A percentile compares a stretch with the other conserved stretches of the same genome.
These are phyloP conservation scores for Clarias fuscus DNA, from an alignment of 2,797 vertebrate species.

Conservation along the genomic window DNA sequence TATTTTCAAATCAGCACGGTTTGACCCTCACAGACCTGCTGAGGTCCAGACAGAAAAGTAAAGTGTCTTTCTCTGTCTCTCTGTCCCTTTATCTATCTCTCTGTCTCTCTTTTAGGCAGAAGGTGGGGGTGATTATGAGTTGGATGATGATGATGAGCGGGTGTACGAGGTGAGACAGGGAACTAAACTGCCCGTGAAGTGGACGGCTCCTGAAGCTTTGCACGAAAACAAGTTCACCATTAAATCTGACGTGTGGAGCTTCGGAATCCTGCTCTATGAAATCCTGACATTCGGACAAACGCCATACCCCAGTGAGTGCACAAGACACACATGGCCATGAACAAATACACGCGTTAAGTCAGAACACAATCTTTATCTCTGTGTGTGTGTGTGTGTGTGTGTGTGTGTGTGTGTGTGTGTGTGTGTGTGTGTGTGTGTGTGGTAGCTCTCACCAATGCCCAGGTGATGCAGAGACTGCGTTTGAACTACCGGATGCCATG, in stretches of 20 bases:
- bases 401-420: slow-evolving; percentile 20
- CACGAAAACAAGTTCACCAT: slow-evolving; percentile 82
- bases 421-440: slow-evolving; percentile 27
- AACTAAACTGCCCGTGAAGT: slow-evolving; percentile 90
- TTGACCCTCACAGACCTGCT: no score
- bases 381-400: slow-evolving; percentile 20
- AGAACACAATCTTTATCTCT: neutral
- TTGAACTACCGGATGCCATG: slow-evolving; percentile 81
- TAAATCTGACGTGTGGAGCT: slow-evolving; percentile 97
- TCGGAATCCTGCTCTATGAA: slow-evolving; percentile 92
- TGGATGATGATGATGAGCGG: slow-evolving; percentile 51
- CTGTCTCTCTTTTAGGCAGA: slow-evolving; percentile 62
- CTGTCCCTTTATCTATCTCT: neutral
- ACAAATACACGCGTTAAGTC: neutral
- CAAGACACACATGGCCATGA: neutral
- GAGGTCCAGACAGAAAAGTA: neutral
- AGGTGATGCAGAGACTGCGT: slow-evolving; percentile 80
- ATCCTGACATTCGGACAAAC: slow-evolving; percentile 91
- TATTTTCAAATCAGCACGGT: no score
- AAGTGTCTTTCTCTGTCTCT: neutral
- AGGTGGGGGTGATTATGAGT: slow-evolving; percentile 60
- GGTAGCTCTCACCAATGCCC: slow-evolving; percentile 78
- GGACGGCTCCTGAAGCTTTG: slow-evolving; percentile 93
- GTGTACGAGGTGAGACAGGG: slow-evolving; percentile 85
- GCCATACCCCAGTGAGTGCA: slow-evolving; percentile 85